Evolutionary conservation across 2,888 invertebrate species (phyloP).

Genomic region (Orthosia cruda): DNA sequence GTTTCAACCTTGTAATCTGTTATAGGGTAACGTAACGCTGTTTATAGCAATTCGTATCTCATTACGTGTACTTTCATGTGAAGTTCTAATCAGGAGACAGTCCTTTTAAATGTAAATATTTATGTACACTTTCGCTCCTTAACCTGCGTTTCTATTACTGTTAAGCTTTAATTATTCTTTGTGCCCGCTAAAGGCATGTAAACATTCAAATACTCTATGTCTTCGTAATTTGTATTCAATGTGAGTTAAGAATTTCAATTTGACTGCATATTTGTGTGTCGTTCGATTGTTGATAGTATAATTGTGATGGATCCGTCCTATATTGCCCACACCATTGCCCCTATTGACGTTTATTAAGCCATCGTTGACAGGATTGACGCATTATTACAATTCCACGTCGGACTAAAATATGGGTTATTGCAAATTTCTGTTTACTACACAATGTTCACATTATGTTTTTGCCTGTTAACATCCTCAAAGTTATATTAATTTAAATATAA

Average conservation of each 20-base stretch:
- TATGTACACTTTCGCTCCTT: conserved; percentile 74
- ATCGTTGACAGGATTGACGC: conserved; percentile 47
- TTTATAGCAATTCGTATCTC: conserved; percentile 50
- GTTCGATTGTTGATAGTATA: conserved; percentile 76
- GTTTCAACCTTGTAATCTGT: conserved; percentile 77
- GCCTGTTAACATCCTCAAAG: conserved; percentile 38
- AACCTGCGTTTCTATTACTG: conserved; percentile 72
- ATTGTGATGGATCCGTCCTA: conserved; percentile 81
- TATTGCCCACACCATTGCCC: conserved; percentile 71
- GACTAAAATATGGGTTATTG: conserved; percentile 28
- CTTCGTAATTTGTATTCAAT: conserved; percentile 81
- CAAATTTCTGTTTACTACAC: conserved; percentile 53
- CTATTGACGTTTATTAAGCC: conserved; percentile 78
- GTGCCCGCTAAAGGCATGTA: conserved; percentile 70
- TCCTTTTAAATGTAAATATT: conserved; percentile 46
- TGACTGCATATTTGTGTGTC: conserved; percentile 74
- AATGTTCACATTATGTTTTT: conserved; percentile 34
- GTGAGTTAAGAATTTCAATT: conserved; percentile 69
- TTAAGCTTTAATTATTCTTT: conserved; percentile 71
- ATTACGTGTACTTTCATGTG: conserved; percentile 47
- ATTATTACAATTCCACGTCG: conserved; percentile 20
- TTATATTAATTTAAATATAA: conserved; percentile 53
- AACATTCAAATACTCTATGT: conserved; percentile 74
- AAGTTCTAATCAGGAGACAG: conserved; percentile 46
- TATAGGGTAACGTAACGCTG: conserved; percentile 56